phyloP scores from a whole-genome alignment of 1,140 invertebrate species.

The Heterodera schachtii region DNA sequence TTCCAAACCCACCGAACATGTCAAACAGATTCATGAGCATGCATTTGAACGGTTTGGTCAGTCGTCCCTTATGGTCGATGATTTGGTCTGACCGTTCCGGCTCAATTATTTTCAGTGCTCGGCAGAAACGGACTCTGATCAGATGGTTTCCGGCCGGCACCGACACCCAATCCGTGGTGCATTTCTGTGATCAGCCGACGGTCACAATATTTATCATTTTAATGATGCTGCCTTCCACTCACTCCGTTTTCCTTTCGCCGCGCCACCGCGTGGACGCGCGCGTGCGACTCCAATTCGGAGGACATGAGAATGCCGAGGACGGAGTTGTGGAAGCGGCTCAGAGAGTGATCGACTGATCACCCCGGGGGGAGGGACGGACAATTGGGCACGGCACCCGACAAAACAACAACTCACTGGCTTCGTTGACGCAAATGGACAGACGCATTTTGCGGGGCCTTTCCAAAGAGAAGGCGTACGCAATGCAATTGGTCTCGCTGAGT shows the following conservation, averaged over 20 bases:
- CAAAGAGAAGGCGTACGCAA: conserved; percentile 47
- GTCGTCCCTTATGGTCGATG: conserved; percentile 33
- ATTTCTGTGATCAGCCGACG: conserved; percentile 7
- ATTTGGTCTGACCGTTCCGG: conserved; percentile 46
- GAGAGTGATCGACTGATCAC: conserved; percentile 41
- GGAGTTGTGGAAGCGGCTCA: conserved; percentile 49
- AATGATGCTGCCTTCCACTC: not conserved
- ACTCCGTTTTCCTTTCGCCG: conserved; percentile 37
- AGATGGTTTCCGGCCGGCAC: conserved; percentile 43
- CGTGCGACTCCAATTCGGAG: conserved; percentile 22
- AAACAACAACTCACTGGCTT: conserved; percentile 40
- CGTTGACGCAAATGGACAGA: conserved; percentile 42
- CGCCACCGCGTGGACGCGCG: conserved; percentile 30
- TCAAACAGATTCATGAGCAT: conserved; percentile 55
- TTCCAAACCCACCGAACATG: conserved; percentile 37
- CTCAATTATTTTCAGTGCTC: conserved; percentile 47
- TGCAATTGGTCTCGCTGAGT: conserved; percentile 39
- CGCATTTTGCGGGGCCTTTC: conserved; percentile 34
- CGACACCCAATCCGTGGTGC: conserved; percentile 42
- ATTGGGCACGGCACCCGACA: too few species aligned
- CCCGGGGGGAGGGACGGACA: not conserved
- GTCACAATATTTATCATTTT: not conserved
- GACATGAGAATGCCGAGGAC: conserved; percentile 44
- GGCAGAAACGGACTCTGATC: conserved; percentile 40
- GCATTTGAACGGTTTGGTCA: conserved; percentile 54